Evolutionary conservation across 2,888 invertebrate genomes (phyloP).

Genomic region (Eupithecia vulgata): DNA sequence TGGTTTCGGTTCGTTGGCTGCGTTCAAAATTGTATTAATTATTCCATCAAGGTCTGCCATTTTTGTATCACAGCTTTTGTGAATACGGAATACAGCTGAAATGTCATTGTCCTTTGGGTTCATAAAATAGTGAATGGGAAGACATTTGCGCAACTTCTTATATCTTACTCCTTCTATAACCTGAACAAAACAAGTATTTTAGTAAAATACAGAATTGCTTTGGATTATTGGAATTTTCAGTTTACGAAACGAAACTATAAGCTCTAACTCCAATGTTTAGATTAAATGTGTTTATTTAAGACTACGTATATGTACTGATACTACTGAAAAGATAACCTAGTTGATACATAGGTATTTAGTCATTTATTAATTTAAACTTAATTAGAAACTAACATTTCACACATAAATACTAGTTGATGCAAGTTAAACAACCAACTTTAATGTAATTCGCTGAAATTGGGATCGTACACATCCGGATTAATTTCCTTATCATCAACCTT

Average conservation of each 20-base stretch:
- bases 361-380: background rate
- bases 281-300: too few species aligned
- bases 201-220: background rate
- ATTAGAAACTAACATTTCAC: background rate
- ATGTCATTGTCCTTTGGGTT: background rate
- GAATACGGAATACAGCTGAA: background rate
- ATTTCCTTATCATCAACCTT: background rate
- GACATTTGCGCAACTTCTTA: background rate
- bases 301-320: too few species aligned
- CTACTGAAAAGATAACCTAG: background rate
- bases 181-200: background rate
- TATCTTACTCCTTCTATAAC: background rate
- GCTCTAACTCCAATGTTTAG: too few species aligned
- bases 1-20: background rate
- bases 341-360: background rate
- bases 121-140: background rate
- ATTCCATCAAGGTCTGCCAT: slow-evolving; percentile 9
- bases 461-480: background rate
- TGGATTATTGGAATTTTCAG: background rate
- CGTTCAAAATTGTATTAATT: slow-evolving; percentile 11
- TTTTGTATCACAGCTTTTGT: slow-evolving; percentile 3
- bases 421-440: background rate
- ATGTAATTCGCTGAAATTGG: background rate
- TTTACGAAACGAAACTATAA: background rate
- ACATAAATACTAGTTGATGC: background rate